These are phyloP conservation scores for Hepsetus odoe DNA, from an alignment of 2,113 vertebrate species.

Conservation along the genomic window DNA sequence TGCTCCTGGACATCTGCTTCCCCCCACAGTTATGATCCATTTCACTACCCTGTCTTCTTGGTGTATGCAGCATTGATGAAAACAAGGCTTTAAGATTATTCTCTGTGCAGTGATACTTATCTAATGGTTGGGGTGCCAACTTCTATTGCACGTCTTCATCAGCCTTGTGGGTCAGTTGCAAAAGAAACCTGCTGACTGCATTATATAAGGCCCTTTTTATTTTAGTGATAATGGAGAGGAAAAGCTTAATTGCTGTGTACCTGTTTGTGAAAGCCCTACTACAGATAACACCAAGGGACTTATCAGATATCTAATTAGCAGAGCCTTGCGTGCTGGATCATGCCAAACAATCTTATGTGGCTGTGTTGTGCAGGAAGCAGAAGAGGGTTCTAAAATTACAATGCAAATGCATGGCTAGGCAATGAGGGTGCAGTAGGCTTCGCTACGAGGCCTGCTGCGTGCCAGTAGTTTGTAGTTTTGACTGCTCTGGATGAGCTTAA, in stretches of 20 bases:
- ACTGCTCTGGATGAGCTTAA: constrained; percentile 15
- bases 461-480: constrained; percentile 6
- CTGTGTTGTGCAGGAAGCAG: not conserved
- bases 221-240: not conserved
- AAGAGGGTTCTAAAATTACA: not conserved
- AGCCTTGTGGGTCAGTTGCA: too few relatives aligned
- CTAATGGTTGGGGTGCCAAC: too few relatives aligned
- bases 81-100: too few relatives aligned
- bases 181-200: too few relatives aligned
- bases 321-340: not conserved
- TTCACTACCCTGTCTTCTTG: not conserved
- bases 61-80: too few relatives aligned
- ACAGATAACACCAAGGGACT: not conserved
- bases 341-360: too few relatives aligned
- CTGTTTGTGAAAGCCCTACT: not conserved
- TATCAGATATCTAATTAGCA: not conserved
- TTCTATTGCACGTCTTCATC: too few relatives aligned
- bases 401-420: not conserved
- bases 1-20: not conserved
- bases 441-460: not conserved
- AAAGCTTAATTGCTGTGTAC: not conserved
- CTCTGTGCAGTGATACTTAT: too few relatives aligned
- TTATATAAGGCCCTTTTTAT: too few relatives aligned
- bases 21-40: not conserved
- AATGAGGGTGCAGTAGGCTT: not conserved